Percentiles rank a stretch among this genome's conserved stretches.
Conservation (phyloP, 1,140 invertebrate genomes). For the Thaumatotibia leucotreta region DNA sequence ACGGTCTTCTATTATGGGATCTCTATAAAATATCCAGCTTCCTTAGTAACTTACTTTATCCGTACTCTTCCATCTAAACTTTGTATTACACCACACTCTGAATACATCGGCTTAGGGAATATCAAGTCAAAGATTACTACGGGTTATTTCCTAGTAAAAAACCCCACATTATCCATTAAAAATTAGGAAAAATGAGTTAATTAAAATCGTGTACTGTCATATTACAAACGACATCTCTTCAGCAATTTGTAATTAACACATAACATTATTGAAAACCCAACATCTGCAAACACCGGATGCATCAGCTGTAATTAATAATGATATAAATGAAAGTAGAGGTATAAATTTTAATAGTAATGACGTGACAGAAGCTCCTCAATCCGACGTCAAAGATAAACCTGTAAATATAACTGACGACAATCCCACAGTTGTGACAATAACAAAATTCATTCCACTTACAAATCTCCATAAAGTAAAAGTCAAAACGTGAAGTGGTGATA, state of each 20-base stretch:
- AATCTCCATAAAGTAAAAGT: conserved; percentile 50
- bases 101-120: not conserved
- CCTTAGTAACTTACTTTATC: conserved; percentile 35
- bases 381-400: conserved; percentile 60
- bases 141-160: conserved; percentile 11
- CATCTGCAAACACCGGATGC: conserved; percentile 66
- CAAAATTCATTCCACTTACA: conserved; percentile 71
- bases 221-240: not conserved
- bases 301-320: conserved; percentile 63
- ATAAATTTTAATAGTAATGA: conserved; percentile 49
- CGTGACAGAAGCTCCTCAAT: conserved; percentile 65
- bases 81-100: not conserved
- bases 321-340: conserved; percentile 41
- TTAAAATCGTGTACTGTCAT: not conserved
- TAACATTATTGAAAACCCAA: conserved; percentile 43
- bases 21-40: conserved; percentile 70
- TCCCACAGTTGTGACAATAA: conserved; percentile 50
- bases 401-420: conserved; percentile 57
- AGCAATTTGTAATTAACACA: conserved; percentile 23
- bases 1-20: conserved; percentile 84
- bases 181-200: conserved; percentile 4
- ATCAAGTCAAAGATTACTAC: not conserved
- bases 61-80: not conserved
- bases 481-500: conserved; percentile 64
- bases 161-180: conserved; percentile 7